Base-by-base conservation (phyloP, 2,113 vertebrate species). In the Cynocephalus volans region DNA sequence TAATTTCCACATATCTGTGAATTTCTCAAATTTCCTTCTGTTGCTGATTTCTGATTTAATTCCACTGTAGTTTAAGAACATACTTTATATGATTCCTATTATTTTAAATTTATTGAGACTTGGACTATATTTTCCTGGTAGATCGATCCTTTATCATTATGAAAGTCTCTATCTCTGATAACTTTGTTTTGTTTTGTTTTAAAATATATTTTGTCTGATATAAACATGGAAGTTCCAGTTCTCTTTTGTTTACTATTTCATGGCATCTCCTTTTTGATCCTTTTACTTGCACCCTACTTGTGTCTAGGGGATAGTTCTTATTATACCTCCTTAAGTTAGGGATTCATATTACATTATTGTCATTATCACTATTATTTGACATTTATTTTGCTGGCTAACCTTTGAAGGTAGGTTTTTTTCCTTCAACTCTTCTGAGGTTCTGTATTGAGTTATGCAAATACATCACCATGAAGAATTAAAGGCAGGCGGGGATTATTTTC, bases 21-120 rank as follows among this genome's bases (percentile, higher is more conserved):
- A 84, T 80, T 62, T 52, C 64, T n/a, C 18, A n/a, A 76, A 64
- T 65, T 88, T 70, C 26, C 11, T 79, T 93, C 69, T 65, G 4
- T 67, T 83, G 45, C 23, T 79, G 28, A 85, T 81, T 96, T 86
- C 19, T 96, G 52, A 80, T 73, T 95, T 88, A 82, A 90, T 92
- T 84, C 41, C 6, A 67, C 13, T 89, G 4, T 80, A 15, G 5
- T 92, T 93, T 87, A 14, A 87, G 76, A 90, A 81, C 1, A 86
- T 79, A 36, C 10, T 87, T 79, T 45, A 10, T 79, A 41, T 90
- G 65, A 73, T 90, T 82, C 79, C 21, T 58, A 7, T 70, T 6
- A 3, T 54, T 97, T 90, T 17, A 64, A 72, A 69, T 81, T 86
- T 88, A 76, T n/a, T 76, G 24, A 69, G 48, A 91, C 0, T 56